Percentiles rank a stretch among this genome's conserved stretches.
Evolutionary conservation across 2,888 invertebrate genomes (phyloP).

Genomic region (Cryptus viduatorius): DNA sequence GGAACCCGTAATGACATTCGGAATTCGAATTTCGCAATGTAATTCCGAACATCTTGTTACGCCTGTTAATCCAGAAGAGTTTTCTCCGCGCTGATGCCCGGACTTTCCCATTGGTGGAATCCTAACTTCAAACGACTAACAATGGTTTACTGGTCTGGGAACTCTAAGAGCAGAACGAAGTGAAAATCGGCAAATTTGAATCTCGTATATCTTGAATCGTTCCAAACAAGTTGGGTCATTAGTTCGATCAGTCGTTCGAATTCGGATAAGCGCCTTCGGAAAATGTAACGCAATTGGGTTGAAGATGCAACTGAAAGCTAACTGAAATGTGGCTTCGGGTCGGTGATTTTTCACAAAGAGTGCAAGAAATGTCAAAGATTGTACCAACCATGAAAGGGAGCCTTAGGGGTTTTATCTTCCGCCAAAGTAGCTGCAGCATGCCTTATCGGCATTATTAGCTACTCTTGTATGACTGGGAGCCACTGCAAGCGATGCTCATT

Average conservation of each 20-base stretch:
- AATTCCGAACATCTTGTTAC: not conserved
- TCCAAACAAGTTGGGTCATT: not conserved
- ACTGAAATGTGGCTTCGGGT: not conserved
- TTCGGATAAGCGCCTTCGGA: not conserved
- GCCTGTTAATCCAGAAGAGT: too few relatives aligned
- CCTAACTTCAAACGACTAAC: not conserved
- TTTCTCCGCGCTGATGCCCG: not conserved
- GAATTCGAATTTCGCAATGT: slow-evolving; percentile 2
- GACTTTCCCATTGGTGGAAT: not conserved
- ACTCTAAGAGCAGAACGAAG: too few relatives aligned
- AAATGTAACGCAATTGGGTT: not conserved
- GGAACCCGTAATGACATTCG: not conserved
- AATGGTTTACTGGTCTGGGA: not conserved
- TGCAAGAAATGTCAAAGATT: slow-evolving; percentile 28
- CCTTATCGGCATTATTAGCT: slow-evolving; percentile 53
- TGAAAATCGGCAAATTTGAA: too few relatives aligned
- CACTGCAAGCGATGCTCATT: slow-evolving; percentile 80
- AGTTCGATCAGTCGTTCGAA: not conserved
- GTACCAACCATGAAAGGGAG: slow-evolving; percentile 14
- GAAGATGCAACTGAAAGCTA: not conserved
- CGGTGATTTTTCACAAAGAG: slow-evolving; percentile 1
- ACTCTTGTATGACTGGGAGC: slow-evolving; percentile 54
- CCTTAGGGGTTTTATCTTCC: slow-evolving; percentile 38
- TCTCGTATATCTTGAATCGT: too few relatives aligned
- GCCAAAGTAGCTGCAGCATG: slow-evolving; percentile 51